These are phyloP conservation scores for Xiphophorus birchmanni DNA, from an alignment of 2,797 vertebrate genomes.

Conservation along the genomic window DNA sequence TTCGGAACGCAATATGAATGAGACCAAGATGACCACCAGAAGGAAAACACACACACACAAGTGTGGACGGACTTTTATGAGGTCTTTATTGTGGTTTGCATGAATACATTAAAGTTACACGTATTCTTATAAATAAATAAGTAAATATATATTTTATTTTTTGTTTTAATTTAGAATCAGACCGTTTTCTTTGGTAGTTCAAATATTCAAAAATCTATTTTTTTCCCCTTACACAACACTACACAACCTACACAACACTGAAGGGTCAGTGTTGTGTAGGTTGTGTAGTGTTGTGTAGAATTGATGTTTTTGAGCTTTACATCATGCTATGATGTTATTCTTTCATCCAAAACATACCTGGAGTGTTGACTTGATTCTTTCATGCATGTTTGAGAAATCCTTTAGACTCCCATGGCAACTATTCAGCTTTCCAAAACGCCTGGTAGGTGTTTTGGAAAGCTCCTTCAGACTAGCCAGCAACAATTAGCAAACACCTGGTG, in stretches of 20 bases:
- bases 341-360: too few relatives aligned
- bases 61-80: slow-evolving; percentile 5
- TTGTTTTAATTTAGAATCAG: not conserved
- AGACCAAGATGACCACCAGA: slow-evolving; percentile 45
- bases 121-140: not conserved
- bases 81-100: not conserved
- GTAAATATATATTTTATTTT: not conserved
- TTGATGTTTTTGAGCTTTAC: too few relatives aligned
- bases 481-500: too few relatives aligned
- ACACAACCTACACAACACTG: not conserved
- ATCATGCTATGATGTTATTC: too few relatives aligned
- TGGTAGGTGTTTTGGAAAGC: too few relatives aligned
- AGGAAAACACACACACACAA: not conserved
- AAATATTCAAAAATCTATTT: not conserved
- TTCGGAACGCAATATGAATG: slow-evolving; percentile 60
- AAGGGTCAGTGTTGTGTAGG: too few relatives aligned
- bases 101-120: not conserved
- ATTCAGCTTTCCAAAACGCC: too few relatives aligned
- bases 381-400: too few relatives aligned
- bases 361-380: too few relatives aligned
- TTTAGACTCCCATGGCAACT: too few relatives aligned
- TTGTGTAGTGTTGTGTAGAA: too few relatives aligned
- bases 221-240: not conserved
- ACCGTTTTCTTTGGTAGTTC: not conserved
- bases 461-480: too few relatives aligned